Base-by-base conservation (phyloP, 1,140 invertebrate species). In the Thaumatotibia leucotreta region DNA sequence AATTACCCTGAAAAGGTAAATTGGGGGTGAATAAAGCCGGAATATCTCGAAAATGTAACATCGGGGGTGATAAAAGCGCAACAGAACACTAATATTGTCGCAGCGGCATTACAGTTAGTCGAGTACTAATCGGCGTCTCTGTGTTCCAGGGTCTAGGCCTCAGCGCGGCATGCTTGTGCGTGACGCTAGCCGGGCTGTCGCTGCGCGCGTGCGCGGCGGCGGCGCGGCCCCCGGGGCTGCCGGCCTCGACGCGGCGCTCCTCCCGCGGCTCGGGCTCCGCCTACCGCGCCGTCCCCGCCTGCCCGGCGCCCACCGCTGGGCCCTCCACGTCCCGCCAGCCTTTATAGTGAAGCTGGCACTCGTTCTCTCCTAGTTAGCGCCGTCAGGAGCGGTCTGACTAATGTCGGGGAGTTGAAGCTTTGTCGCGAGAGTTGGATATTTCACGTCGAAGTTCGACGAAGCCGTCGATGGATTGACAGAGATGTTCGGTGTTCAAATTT, bases 311-410 rank as follows among this genome's bases (percentile, higher is more conserved):
- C 49, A 61, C 69, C 64, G 67, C 74, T 17, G 6, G 8, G 67
- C 66, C 77, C 32, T 72, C 72, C 69, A 75, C 75, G 49, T 73
- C 74, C 24, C 81, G 72, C 69, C 79, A 83, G 73, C 74, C 74
- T 62, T 88, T 86, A 88, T 88, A 88, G 85, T 84, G 75, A 76
- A 75, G 64, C 74, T 70, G 62, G 61, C 8, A 54, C 73, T 73
- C 75, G 67, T 70, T 75, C 69, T n/a, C n/a, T n/a, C n/a, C n/a
- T n/a, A n/a, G 62, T 0, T 9, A 32, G 23, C 33, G 9, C 1
- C 1, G 35, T 9, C 2, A 11, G 32, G 31, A 32, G 11, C 32
- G 11, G 32, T 11, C 1, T 11, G 32, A 1, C 32, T 11, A 11
- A 11, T 33, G n/a, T n/a, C n/a, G n/a, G n/a, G n/a, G n/a, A n/a